Evolutionary conservation across 2,888 invertebrate genomes (phyloP).

Genomic region (Dolomedes plantarius): DNA sequence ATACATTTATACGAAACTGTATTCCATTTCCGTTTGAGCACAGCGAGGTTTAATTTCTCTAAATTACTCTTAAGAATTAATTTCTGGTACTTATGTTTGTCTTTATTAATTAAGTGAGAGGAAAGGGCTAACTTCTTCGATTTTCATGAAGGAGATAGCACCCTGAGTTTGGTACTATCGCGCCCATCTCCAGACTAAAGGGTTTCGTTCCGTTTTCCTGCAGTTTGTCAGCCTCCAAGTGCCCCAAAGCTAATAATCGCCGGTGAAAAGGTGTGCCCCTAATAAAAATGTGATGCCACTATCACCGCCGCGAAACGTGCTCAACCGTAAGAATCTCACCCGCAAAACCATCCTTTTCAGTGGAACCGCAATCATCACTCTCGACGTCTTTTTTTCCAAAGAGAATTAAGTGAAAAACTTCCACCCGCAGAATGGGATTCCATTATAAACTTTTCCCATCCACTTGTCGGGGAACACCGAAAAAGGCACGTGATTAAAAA

Average conservation of each 20-base stretch:
- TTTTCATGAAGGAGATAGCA: background rate
- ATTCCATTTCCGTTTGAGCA: no score
- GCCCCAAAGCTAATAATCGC: conserved; percentile 9
- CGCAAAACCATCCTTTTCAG: conserved; percentile 24
- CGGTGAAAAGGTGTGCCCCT: background rate
- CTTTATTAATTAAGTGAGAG: no score
- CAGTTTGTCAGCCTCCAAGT: background rate
- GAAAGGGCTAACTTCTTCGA: no score
- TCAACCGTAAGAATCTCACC: conserved; percentile 35
- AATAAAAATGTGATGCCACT: conserved; percentile 15
- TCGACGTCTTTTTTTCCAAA: conserved; percentile 5
- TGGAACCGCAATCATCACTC: conserved; percentile 49
- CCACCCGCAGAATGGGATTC: conserved; percentile 35
- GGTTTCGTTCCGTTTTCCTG: background rate
- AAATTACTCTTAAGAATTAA: no score
- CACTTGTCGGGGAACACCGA: conserved; percentile 41
- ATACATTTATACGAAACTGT: no score
- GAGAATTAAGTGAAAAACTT: conserved; percentile 25
- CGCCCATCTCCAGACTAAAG: background rate
- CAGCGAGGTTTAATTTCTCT: no score
- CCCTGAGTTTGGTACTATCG: background rate
- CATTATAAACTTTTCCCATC: conserved; percentile 52
- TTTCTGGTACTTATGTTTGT: no score
- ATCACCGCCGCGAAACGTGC: conserved; percentile 40
- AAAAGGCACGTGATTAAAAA: conserved; percentile 69